Percentiles rank a stretch among this genome's conserved stretches.
These are phyloP conservation scores for Onthophagus taurus DNA, from an alignment of 1,140 invertebrate species.

Conservation along the genomic window DNA sequence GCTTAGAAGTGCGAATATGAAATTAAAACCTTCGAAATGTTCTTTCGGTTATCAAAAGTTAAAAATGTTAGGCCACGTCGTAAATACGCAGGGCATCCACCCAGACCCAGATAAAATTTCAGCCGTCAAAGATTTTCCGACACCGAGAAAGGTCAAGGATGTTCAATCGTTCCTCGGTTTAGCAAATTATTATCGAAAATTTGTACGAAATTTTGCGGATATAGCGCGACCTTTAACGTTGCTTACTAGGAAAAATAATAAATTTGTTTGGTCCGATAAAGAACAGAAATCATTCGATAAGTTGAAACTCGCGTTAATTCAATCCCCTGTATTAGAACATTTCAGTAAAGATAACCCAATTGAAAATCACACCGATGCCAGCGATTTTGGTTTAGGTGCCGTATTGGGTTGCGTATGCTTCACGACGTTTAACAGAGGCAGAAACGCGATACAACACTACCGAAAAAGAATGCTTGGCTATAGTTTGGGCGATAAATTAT, in stretches of 20 bases:
- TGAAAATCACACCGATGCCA: background rate
- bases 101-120: constrained; percentile 13
- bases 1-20: constrained; percentile 6
- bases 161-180: constrained; percentile 13
- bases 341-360: background rate
- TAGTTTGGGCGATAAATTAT: no score
- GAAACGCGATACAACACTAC: no score
- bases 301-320: constrained; percentile 10
- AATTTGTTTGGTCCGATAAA: constrained; percentile 8
- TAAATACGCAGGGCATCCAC: constrained; percentile 11
- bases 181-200: constrained; percentile 17
- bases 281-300: constrained; percentile 13
- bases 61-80: constrained; percentile 15
- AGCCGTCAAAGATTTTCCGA: constrained; percentile 13
- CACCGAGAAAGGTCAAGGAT: constrained; percentile 11
- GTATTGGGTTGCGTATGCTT: no score
- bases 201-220: constrained; percentile 13
- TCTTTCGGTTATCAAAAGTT: constrained; percentile 5
- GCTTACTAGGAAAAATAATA: constrained; percentile 9
- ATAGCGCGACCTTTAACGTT: constrained; percentile 13
- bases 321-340: background rate
- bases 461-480: no score
- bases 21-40: constrained; percentile 10
- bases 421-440: no score
- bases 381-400: background rate